Conservation (phyloP, 2,797 vertebrate genomes). For the Galagoides demidoff region DNA sequence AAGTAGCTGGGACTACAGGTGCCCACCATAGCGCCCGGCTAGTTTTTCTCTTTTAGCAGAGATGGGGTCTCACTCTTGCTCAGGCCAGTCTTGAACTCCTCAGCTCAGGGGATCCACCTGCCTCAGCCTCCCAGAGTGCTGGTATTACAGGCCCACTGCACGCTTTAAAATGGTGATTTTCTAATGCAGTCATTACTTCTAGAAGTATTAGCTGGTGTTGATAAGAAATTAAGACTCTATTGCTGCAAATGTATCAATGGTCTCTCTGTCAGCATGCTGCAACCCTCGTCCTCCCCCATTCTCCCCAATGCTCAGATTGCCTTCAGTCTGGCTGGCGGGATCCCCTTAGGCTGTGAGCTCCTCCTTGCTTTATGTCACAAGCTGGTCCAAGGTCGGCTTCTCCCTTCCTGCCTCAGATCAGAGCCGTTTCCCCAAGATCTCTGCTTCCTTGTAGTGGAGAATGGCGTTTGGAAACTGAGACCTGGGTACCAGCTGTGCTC, state of each 20-base stretch:
- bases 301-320: not conserved
- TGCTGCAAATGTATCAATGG: not conserved
- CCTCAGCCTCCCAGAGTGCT: too few species aligned
- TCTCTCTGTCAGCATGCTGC: fast-evolving
- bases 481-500: fast-evolving
- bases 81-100: too few species aligned
- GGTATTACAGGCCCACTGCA: too few species aligned
- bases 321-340: not conserved
- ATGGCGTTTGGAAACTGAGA: not conserved
- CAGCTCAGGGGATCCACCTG: too few species aligned
- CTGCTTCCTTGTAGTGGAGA: not conserved
- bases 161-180: not conserved
- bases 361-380: not conserved
- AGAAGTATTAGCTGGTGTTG: not conserved
- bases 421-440: not conserved
- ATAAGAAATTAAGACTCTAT: not conserved
- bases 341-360: not conserved
- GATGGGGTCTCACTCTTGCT: too few species aligned
- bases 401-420: not conserved
- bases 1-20: too few species aligned
- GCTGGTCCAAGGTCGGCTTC: not conserved
- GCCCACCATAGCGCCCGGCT: too few species aligned
- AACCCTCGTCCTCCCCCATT: fast-evolving
- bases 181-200: not conserved
- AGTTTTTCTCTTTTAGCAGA: too few species aligned